Evolutionary conservation across 2,797 vertebrate species (phyloP), one percentile per base, ranked within the genome.

Genomic region (Hoplostethus atlanticus): DNA sequence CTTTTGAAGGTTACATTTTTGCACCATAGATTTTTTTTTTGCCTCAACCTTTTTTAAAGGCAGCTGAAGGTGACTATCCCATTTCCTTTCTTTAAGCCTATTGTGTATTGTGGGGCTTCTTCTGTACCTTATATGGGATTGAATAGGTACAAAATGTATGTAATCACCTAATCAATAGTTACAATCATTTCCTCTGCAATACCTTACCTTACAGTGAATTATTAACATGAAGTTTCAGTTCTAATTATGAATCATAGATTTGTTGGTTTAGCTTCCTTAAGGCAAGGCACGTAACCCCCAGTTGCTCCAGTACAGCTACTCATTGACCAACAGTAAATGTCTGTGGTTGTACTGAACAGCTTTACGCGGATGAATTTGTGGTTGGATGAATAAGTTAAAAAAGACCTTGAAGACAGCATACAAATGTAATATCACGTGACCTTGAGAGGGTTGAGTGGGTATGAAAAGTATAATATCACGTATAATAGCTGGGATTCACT

Each of bases 211-310:
- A 78, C 79, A 76, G 80, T 79, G 59, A 83, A 83, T 88, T 87
- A 84, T 83, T 64, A 86, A 83, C 77, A 78, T 85, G 79, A 6
- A 84, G 89, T 89, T 83, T 83, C 70, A 74, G 74, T 80, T 77
- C 73, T 85, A 88, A 91, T 91, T 90, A 85, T 84, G 82, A 88
- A 44, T 64, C 80, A 88, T 90, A 51, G 83, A 89, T 90, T 86
- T 89, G 85, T 71, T 80, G 68, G 58, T 82, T 79, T 64, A 75
- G 76, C 68, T 62, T 84, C 76, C 83, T 74, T 55, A 31, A 83
- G 74, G 83, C 77, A 55, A 82, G 62, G 64, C 68, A 79, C 72
- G 71, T 82, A 77, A 77, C 64, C 54, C 50, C 78, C 28, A 77
- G 56, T 64, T 31, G 65, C 67, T 79, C 72, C 68, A 66, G 54